phyloP scores from a whole-genome alignment of 1,140 invertebrate species.

The Lepidotrigona ventralis region DNA sequence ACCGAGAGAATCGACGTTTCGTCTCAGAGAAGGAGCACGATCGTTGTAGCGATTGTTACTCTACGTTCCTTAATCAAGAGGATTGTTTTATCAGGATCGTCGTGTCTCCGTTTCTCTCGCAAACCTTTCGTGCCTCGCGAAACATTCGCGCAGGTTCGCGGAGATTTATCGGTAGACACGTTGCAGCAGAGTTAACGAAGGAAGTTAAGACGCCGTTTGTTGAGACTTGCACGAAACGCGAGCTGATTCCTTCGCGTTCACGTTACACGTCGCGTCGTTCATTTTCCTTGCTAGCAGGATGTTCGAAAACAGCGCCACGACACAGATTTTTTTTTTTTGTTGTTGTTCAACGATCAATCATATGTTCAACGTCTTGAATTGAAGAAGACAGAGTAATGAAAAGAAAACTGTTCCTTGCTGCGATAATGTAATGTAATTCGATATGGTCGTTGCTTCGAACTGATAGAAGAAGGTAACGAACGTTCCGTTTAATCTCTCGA shows the following conservation, averaged over 20 bases:
- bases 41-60: background rate
- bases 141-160: background rate
- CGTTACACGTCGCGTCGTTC: background rate
- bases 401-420: background rate
- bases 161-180: conserved; percentile 19
- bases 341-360: background rate
- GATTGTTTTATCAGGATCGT: conserved; percentile 13
- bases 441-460: background rate
- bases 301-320: background rate
- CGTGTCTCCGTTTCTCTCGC: background rate
- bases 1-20: background rate
- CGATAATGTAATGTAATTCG: background rate
- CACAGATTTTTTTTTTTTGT: background rate
- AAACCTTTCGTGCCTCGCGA: background rate
- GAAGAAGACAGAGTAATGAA: too few relatives aligned
- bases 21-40: background rate
- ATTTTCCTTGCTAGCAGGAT: background rate
- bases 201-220: conserved; percentile 19
- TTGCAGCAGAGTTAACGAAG: conserved; percentile 30
- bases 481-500: background rate
- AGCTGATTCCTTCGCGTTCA: too few relatives aligned
- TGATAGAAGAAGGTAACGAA: background rate
- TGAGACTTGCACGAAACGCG: conserved; percentile 24
- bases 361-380: background rate
- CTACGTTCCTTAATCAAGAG: conserved; percentile 21